phyloP scores from a whole-genome alignment of 2,888 invertebrate genomes.

The Conistra vaccinii region DNA sequence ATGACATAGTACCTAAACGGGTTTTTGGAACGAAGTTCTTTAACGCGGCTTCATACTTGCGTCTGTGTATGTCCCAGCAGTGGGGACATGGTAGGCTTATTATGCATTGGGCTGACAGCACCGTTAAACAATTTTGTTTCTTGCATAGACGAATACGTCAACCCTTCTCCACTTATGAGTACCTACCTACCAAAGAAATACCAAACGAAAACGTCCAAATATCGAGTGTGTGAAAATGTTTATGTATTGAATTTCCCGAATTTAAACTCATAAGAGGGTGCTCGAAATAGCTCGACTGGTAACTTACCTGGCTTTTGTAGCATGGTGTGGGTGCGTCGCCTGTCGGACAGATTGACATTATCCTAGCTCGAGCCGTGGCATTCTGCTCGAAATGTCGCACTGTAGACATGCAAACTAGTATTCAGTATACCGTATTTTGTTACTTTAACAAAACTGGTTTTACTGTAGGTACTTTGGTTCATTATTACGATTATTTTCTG shows the following conservation, averaged over 20 bases:
- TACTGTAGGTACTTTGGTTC: conserved; percentile 13
- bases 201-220: background rate
- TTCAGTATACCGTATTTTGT: conserved; percentile 55
- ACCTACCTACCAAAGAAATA: background rate
- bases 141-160: background rate
- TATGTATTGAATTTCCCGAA: background rate
- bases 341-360: conserved; percentile 72
- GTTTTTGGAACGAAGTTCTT: no score
- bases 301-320: conserved; percentile 57
- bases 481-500: background rate
- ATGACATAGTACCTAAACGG: no score
- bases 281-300: conserved; percentile 39
- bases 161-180: background rate
- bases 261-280: conserved; percentile 23
- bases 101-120: background rate
- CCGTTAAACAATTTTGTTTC: no score
- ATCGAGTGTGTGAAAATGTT: background rate
- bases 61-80: background rate
- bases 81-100: background rate
- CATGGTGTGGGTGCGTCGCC: conserved; percentile 52
- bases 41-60: no score
- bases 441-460: conserved; percentile 33
- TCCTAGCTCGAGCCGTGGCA: conserved; percentile 67
- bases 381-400: conserved; percentile 71
- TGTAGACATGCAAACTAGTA: conserved; percentile 65